These are phyloP conservation scores for Aleiodes testaceus DNA, from an alignment of 2,888 invertebrate species.

Conservation along the genomic window DNA sequence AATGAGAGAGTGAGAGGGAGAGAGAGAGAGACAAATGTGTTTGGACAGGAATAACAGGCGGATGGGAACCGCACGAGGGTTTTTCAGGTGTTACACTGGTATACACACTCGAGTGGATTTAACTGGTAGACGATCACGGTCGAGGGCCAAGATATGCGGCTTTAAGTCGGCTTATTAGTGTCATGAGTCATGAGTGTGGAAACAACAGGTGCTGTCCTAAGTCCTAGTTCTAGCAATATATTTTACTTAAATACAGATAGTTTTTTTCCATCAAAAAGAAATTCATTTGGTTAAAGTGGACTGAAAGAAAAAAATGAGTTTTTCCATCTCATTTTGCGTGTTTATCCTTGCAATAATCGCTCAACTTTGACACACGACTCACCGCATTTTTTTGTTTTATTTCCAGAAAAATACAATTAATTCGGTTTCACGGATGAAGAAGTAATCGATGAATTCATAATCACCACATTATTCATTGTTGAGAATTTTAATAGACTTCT, in stretches of 20 bases:
- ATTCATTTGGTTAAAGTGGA: no score
- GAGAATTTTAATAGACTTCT: no score
- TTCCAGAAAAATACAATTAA: no score
- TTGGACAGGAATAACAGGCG: slow-evolving; percentile 40
- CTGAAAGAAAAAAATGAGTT: no score
- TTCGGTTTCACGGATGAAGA: no score
- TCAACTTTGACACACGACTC: no score
- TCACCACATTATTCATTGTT: no score
- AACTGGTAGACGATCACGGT: slow-evolving; percentile 46
- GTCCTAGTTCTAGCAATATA: slow-evolving; percentile 46
- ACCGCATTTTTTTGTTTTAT: no score
- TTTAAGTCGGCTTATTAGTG: slow-evolving; percentile 49
- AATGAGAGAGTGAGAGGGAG: background rate
- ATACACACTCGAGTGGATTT: slow-evolving; percentile 44
- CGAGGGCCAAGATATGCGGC: slow-evolving; percentile 47
- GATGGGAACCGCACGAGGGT: slow-evolving; percentile 36
- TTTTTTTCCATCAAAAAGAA: background rate
- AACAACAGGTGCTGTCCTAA: slow-evolving; percentile 51
- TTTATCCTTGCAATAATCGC: no score
- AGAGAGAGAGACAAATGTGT: slow-evolving; percentile 36
- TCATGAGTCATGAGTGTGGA: slow-evolving; percentile 42
- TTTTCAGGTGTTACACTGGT: slow-evolving; percentile 39
- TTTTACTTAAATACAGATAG: slow-evolving; percentile 13
- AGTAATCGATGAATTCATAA: no score
- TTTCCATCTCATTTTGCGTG: no score